These are phyloP conservation scores for Mormyrus iriodes DNA, from an alignment of 2,113 vertebrate genomes.

Conservation along the genomic window DNA sequence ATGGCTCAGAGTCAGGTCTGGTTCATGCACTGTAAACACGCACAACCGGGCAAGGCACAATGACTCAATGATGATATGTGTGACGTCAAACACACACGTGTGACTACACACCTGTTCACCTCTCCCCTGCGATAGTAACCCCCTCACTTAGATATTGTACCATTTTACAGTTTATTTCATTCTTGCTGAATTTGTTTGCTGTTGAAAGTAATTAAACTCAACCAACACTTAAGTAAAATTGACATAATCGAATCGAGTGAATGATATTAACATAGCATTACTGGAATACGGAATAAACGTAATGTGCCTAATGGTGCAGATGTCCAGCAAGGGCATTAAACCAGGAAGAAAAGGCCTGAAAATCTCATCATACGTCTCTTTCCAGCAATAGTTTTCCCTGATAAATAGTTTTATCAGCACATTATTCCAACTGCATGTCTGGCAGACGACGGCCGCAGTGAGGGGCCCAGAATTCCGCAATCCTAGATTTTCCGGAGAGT, in stretches of 20 bases:
- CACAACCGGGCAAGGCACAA: neutral
- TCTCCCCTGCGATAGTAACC: neutral
- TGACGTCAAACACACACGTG: neutral
- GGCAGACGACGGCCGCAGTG: neutral
- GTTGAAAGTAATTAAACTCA: slow-evolving; percentile 3
- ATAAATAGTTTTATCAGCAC: neutral
- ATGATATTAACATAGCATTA: neutral
- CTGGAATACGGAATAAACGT: neutral
- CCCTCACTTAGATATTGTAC: neutral
- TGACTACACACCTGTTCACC: neutral
- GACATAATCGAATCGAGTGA: neutral
- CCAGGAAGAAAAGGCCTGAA: neutral
- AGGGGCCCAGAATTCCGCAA: neutral
- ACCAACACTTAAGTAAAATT: neutral
- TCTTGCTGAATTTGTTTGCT: neutral
- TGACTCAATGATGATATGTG: neutral
- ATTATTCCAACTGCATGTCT: neutral
- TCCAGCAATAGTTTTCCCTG: neutral
- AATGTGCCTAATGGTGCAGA: neutral
- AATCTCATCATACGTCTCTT: neutral
- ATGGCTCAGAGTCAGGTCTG: neutral
- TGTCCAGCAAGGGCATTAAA: neutral
- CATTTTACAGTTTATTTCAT: neutral
- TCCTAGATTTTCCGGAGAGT: neutral
- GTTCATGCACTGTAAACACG: neutral